A percentile compares a stretch with the other conserved stretches of the same genome.
These are phyloP conservation scores for Oegoconia quadripuncta DNA, from an alignment of 2,888 invertebrate species.

Conservation along the genomic window DNA sequence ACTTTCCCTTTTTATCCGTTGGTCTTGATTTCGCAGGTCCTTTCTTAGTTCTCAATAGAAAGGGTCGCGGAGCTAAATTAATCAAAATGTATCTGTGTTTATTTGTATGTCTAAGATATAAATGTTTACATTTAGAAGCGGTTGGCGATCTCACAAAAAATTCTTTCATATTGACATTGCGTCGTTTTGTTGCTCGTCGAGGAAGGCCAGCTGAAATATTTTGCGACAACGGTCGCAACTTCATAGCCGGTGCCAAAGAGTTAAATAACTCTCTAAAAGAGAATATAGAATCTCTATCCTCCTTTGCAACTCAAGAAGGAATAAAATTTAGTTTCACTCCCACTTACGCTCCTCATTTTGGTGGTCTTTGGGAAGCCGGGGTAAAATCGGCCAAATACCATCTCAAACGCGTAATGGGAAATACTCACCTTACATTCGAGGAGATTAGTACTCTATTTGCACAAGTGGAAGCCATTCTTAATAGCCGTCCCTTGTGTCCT, in stretches of 20 bases:
- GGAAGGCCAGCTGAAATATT: constrained; percentile 18
- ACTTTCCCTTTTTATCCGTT: constrained; percentile 18
- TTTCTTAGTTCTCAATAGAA: constrained; percentile 15
- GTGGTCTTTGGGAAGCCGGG: constrained; percentile 17
- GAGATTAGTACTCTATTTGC: constrained; percentile 16
- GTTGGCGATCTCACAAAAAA: constrained; percentile 19
- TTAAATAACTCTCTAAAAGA: constrained; percentile 8
- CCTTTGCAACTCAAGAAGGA: constrained; percentile 14
- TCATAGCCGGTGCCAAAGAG: constrained; percentile 16
- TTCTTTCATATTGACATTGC: constrained; percentile 9
- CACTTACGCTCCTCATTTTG: constrained; percentile 19
- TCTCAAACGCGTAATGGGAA: constrained; percentile 11
- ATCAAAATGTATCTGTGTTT: constrained; percentile 23
- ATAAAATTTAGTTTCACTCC: constrained; percentile 18
- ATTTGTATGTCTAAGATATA: constrained; percentile 21
- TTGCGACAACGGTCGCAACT: constrained; percentile 15
- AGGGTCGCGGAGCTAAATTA: constrained; percentile 19
- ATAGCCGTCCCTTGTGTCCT: constrained; percentile 16
- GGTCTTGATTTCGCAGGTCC: constrained; percentile 13
- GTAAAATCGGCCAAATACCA: constrained; percentile 16
- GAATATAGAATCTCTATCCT: constrained; percentile 7
- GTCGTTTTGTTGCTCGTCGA: constrained; percentile 11
- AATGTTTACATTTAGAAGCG: constrained; percentile 19
- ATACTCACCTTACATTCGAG: constrained; percentile 16
- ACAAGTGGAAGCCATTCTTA: constrained; percentile 18